Evolutionary conservation across 2,797 vertebrate species (phyloP).

Genomic region (Pseudopleuronectes americanus): DNA sequence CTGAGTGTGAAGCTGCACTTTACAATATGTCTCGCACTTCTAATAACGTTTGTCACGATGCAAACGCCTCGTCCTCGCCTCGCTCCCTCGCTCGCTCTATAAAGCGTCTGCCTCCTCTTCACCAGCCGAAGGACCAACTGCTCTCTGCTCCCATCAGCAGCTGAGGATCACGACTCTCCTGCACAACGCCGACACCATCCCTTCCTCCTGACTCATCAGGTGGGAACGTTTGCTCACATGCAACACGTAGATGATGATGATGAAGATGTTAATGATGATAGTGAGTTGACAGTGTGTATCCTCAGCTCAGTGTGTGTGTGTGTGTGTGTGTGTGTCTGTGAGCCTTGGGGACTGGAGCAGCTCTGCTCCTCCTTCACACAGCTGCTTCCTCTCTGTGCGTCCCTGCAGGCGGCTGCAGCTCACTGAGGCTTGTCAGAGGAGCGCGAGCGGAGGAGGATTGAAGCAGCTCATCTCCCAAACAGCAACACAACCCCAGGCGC

Average conservation of each 20-base stretch:
- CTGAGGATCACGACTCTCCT: too few relatives aligned
- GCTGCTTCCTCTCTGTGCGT: conserved; percentile 4
- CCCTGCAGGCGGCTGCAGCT: conserved; percentile 46
- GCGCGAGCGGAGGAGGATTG: conserved; percentile 34
- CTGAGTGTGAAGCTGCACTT: conserved; percentile 35
- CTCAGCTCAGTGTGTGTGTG: background rate
- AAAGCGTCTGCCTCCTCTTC: conserved; percentile 32
- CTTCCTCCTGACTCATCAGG: background rate
- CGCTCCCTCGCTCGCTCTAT: conserved; percentile 25
- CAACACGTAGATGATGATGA: background rate
- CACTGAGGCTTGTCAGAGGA: conserved; percentile 29
- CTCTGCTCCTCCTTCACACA: conserved; percentile 40
- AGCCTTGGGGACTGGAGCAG: conserved; percentile 14
- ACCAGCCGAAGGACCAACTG: conserved; percentile 16
- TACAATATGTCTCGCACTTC: conserved; percentile 46
- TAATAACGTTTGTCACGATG: conserved; percentile 59
- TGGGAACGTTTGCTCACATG: background rate
- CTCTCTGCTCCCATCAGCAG: too few relatives aligned
- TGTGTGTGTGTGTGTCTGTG: too few relatives aligned
- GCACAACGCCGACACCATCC: too few relatives aligned
- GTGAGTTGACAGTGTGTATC: conserved; percentile 8
- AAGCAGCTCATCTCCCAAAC: conserved; percentile 22
- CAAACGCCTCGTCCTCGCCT: conserved; percentile 37
- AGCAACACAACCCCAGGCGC: conserved; percentile 36
- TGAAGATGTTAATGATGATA: too few relatives aligned